A percentile compares a stretch with the other conserved stretches of the same genome.
These are phyloP conservation scores for Pardalotus punctatus DNA, from an alignment of 2,113 vertebrate species.

Conservation along the genomic window DNA sequence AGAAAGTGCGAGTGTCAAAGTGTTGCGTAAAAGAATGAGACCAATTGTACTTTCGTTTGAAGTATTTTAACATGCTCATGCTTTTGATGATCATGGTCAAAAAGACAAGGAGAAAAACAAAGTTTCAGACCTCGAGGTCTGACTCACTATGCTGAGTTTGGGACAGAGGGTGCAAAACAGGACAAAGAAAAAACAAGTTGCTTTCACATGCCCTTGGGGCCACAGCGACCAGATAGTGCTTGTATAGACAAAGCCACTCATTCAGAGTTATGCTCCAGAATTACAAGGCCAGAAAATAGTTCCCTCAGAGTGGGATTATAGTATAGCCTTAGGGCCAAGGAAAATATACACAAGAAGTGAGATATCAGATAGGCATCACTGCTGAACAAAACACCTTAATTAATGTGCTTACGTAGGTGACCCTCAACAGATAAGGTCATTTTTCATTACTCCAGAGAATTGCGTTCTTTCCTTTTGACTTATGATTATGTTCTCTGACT, in stretches of 20 bases:
- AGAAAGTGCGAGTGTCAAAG: neutral
- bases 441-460: neutral
- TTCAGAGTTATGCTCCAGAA: neutral
- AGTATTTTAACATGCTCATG: neutral
- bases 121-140: neutral
- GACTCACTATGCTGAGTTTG: neutral
- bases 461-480: neutral
- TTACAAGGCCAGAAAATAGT: neutral
- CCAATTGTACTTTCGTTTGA: neutral
- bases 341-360: neutral
- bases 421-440: neutral
- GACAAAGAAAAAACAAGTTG: neutral
- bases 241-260: neutral
- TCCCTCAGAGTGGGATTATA: neutral
- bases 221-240: neutral
- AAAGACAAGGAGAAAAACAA: neutral
- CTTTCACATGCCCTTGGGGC: fast-evolving
- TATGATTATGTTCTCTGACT: neutral
- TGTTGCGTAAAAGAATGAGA: neutral
- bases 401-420: neutral
- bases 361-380: neutral
- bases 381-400: neutral
- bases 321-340: neutral
- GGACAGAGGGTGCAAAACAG: neutral
- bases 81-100: neutral